A percentile compares a stretch with the other conserved stretches of the same genome.
These are phyloP conservation scores for Eupithecia abbreviata DNA, from an alignment of 2,888 invertebrate species.

Conservation along the genomic window DNA sequence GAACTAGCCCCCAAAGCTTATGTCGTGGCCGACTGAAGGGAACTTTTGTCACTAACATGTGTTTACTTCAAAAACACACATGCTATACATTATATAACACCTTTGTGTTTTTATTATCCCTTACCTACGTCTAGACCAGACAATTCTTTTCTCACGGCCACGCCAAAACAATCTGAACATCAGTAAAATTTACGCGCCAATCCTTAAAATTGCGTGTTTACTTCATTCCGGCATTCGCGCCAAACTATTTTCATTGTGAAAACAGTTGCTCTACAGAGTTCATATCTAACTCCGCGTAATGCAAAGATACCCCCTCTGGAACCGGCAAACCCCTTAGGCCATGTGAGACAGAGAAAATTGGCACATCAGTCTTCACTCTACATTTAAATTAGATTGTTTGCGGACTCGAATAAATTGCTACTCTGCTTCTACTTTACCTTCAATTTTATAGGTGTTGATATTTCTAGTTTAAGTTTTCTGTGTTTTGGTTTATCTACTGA, in stretches of 20 bases:
- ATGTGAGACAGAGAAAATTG: slow-evolving; percentile 66
- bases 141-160: neutral
- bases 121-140: neutral
- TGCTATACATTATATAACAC: too few species aligned
- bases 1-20: neutral
- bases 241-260: slow-evolving; percentile 12
- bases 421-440: slow-evolving; percentile 37
- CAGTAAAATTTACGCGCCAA: neutral
- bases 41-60: neutral
- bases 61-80: neutral
- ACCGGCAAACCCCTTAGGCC: slow-evolving; percentile 51
- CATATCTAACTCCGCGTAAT: slow-evolving; percentile 30
- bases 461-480: neutral
- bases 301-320: slow-evolving; percentile 29
- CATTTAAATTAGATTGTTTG: slow-evolving; percentile 71
- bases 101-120: too few species aligned
- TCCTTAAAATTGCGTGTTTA: slow-evolving; percentile 1
- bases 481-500: neutral
- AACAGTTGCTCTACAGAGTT: slow-evolving; percentile 20
- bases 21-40: neutral
- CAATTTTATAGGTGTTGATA: slow-evolving; percentile 28
- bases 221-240: neutral
- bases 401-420: slow-evolving; percentile 65
- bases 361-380: slow-evolving; percentile 64
- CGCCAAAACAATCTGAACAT: neutral